phyloP scores from a whole-genome alignment of 2,888 invertebrate species.

The Allygus modestus region DNA sequence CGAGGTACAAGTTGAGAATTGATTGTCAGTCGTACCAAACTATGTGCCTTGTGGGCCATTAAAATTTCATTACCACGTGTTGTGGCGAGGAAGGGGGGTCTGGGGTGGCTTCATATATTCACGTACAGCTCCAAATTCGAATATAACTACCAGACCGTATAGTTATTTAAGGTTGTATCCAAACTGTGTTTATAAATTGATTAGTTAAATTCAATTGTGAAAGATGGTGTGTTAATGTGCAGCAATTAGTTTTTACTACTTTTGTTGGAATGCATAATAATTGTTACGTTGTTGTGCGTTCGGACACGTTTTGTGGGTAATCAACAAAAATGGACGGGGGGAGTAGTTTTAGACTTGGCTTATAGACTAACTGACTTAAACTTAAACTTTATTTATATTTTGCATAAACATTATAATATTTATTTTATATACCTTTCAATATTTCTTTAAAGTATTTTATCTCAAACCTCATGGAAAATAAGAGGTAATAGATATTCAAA shows the following conservation, averaged over 20 bases:
- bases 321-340: too few species aligned
- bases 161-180: not conserved
- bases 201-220: slow-evolving; percentile 26
- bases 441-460: too few species aligned
- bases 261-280: too few species aligned
- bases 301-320: too few species aligned
- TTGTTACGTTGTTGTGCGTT: too few species aligned
- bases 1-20: not conserved
- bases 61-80: slow-evolving; percentile 28
- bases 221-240: not conserved
- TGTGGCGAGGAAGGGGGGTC: not conserved
- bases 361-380: too few species aligned
- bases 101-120: slow-evolving; percentile 1
- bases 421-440: too few species aligned
- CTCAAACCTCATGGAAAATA: too few species aligned
- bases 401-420: too few species aligned
- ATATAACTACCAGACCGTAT: not conserved
- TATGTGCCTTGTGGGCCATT: slow-evolving; percentile 31
- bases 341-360: too few species aligned
- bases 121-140: slow-evolving; percentile 15
- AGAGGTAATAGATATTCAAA: too few species aligned
- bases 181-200: slow-evolving; percentile 23
- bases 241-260: not conserved
- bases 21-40: not conserved
- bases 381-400: too few species aligned